Base-by-base conservation (phyloP, 2,797 vertebrate species). In the Channa striata region DNA sequence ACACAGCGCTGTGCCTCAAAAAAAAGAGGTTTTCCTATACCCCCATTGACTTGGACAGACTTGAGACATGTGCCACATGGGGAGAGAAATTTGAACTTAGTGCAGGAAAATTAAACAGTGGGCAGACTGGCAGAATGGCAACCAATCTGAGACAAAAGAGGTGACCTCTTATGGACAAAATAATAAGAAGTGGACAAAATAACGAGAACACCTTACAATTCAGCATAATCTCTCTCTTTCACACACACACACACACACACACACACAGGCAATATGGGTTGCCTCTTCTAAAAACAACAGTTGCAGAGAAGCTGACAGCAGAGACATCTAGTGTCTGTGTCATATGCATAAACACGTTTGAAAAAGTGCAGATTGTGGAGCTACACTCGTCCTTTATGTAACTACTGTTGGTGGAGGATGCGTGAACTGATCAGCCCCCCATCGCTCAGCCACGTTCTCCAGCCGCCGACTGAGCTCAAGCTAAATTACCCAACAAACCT, bases 271-370 rank as follows among this genome's bases (percentile, higher is more conserved):
- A 60, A 14, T 33, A 53, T 62, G 25, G 58, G 46, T 43, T 73
- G 40, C 5, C 40, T 57, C 63, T n/a, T 37, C 17, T 42, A 10
- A 57, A 49, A 37, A 71, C 25, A 62, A 48, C 44, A 62, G 37
- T 11, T 68, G n/a, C 4, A 58, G 6, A 36, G 33, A 16, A 12
- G 23, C 42, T 52, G 56, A 79, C 51, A 65, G 78, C 44, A 66
- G 75, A 70, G 74, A 83, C 84, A 72, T 85, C 75, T 73, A 87
- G 74, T 61, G 83, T 76, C 34, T 56, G 61, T 34, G 30, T 56
- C 4, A 56, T 57, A 16, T 25, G 50, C 43, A 49, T 37, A 56
- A 36, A 42, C 50, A 52, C 23, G 14, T 9, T n/a, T 54, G 8
- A 4, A 14, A 63, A 68, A 70, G 59, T 61, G 10, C 14, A 34